Base-by-base conservation (phyloP, 2,797 vertebrate genomes). In the Pangasius larnaudii region DNA sequence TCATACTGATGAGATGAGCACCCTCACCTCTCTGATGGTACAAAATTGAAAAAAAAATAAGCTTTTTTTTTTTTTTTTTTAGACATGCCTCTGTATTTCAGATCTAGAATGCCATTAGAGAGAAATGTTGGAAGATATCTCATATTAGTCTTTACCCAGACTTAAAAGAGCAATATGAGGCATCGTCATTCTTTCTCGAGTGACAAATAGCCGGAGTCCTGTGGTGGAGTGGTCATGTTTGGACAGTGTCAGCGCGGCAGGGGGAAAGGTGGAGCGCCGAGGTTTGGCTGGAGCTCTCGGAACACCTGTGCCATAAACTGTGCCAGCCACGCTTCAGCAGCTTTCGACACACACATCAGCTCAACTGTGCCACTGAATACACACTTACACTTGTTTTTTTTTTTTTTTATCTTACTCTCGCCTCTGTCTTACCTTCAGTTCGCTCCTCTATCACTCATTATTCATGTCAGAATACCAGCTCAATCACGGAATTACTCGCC, bases 1-100 rank as follows among this genome's bases (percentile, higher is more conserved):
- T 53, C 46, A 65, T 79, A 39, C 87, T 90, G 88, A 89, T 87
- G 53, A 90, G 87, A 90, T 85, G 89, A 88, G 63, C 79, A 84
- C 13, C 19, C 87, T 84, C 59, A 24, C 36, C 53, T 59, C 51
- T 42, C 30, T 58, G 51, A 72, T 72, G 30, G 30, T 39, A 56
- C 22, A 53, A 58, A 72, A 56, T 13, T n/a, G 7, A 16, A 10
- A n/a, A 53, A 69, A 24, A 19, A n/a, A 27, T 85, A 39, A 39
- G 36, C 36, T 39, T 39, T 3, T 39, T 39, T 39, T 39, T 39
- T 75, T 89, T 46, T 46, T 46, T 46, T 46, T 46, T 8, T 61
- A 80, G 75, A 72, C 63, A 79, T 67, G 51, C 27, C 39, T 53
- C 11, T 49, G 63, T 46, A 85, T 86, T 90, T 46, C 61, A 85